A percentile compares a stretch with the other conserved stretches of the same genome.
These are phyloP conservation scores for Drosophila hydei DNA, from an alignment of 1,140 invertebrate species.

Conservation along the genomic window DNA sequence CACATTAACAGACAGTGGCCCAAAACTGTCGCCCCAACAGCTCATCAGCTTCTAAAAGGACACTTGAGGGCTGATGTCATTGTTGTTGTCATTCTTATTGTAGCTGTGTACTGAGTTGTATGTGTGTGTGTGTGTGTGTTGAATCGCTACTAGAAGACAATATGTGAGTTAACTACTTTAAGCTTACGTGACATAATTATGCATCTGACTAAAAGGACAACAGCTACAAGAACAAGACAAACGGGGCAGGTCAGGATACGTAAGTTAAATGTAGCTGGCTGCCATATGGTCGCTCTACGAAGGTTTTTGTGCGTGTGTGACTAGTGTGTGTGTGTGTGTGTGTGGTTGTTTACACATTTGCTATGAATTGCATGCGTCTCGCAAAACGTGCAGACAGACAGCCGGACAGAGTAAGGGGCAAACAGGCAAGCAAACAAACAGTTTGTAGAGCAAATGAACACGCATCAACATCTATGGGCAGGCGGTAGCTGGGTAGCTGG, in stretches of 20 bases:
- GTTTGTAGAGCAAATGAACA: constrained; percentile 49
- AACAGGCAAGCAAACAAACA: constrained; percentile 37
- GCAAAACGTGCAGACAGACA: constrained; percentile 71
- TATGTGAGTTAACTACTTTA: constrained; percentile 78
- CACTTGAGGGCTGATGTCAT: constrained; percentile 43
- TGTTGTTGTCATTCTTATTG: constrained; percentile 1
- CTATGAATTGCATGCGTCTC: constrained; percentile 74
- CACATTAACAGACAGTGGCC: constrained; percentile 59
- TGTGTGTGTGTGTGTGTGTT: constrained; percentile 36
- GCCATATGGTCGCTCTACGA: constrained; percentile 55
- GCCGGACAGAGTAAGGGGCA: constrained; percentile 38
- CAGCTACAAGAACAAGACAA: constrained; percentile 43
- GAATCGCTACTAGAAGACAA: constrained; percentile 77
- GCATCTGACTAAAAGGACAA: constrained; percentile 72
- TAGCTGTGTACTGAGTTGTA: neutral
- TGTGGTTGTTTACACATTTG: constrained; percentile 70
- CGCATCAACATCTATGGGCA: constrained; percentile 32
- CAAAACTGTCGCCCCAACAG: constrained; percentile 51
- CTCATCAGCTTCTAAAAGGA: constrained; percentile 49
- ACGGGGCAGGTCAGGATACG: constrained; percentile 3
- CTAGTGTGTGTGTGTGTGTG: constrained; percentile 33
- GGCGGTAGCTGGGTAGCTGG: neutral
- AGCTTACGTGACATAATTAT: constrained; percentile 83
- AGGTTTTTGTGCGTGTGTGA: constrained; percentile 2
- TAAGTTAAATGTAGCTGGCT: constrained; percentile 21